Evolutionary conservation across 2,113 vertebrate species (phyloP).

Genomic region (Machaerirhynchus nigripectus): DNA sequence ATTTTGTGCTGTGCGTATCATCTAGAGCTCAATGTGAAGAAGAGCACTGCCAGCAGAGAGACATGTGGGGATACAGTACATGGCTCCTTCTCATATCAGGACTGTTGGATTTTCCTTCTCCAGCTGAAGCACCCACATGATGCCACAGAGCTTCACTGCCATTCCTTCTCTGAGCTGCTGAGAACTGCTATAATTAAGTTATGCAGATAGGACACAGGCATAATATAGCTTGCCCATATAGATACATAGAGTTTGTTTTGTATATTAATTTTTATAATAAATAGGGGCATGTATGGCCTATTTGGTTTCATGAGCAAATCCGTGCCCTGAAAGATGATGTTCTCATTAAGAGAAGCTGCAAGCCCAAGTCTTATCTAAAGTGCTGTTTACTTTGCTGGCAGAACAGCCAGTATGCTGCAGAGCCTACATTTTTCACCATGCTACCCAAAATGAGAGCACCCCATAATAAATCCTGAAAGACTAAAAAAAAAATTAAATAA

Average conservation of each 20-base stretch:
- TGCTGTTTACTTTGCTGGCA: constrained; percentile 42
- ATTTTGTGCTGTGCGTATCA: not conserved
- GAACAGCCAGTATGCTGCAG: not conserved
- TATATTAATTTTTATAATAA: constrained; percentile 49
- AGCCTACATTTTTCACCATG: constrained; percentile 8
- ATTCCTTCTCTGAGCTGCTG: not conserved
- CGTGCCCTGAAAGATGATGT: constrained; percentile 47
- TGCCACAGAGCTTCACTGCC: not conserved
- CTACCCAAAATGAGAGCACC: constrained; percentile 26
- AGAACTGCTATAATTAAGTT: constrained; percentile 1
- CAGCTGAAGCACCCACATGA: not conserved
- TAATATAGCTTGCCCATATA: not conserved
- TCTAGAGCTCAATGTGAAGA: not conserved
- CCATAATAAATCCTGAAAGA: not conserved
- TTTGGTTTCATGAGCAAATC: constrained; percentile 41
- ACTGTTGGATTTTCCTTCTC: not conserved
- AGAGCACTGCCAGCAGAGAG: not conserved
- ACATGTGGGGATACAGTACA: not conserved
- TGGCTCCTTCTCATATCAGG: not conserved
- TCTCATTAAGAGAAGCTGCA: constrained; percentile 48
- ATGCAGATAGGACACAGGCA: not conserved
- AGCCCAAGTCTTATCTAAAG: constrained; percentile 39
- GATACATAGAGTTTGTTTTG: constrained; percentile 7
- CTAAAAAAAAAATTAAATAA: not conserved
- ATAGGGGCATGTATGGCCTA: constrained; percentile 12